phyloP scores from a whole-genome alignment of 2,797 vertebrate genomes.

The Hippoglossus hippoglossus region DNA sequence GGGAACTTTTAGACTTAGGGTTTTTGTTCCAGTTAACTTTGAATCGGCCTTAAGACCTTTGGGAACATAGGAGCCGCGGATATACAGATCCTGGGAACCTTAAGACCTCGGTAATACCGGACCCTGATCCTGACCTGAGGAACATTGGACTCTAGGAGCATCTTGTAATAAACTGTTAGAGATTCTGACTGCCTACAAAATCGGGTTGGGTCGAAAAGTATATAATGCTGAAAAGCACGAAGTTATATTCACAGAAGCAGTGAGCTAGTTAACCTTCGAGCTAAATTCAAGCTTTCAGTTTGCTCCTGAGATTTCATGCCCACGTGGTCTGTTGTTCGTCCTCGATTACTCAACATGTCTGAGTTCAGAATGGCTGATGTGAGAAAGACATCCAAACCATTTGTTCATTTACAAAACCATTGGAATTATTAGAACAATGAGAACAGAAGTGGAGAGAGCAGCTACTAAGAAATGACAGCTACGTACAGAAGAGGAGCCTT shows the following conservation, averaged over 20 bases:
- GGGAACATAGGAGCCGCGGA: background rate
- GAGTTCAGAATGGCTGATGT: slow-evolving; percentile 55
- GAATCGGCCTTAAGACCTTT: no score
- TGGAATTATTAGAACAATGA: background rate
- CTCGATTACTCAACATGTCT: slow-evolving; percentile 1
- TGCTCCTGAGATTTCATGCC: slow-evolving; percentile 49
- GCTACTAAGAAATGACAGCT: slow-evolving; percentile 33
- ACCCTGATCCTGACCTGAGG: background rate
- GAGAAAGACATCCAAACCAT: slow-evolving; percentile 52
- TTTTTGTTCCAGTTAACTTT: no score
- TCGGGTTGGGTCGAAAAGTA: no score
- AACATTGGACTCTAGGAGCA: background rate
- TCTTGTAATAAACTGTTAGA: no score
- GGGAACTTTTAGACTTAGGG: no score
- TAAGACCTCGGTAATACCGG: no score
- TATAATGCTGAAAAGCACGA: no score
- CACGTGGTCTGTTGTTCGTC: slow-evolving; percentile 9
- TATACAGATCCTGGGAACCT: no score
- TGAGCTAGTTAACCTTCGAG: no score
- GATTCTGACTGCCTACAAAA: no score
- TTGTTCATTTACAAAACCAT: background rate
- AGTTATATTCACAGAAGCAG: no score
- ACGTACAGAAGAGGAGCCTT: slow-evolving; percentile 20
- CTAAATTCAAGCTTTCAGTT: no score
- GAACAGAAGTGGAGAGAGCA: slow-evolving; percentile 25